Percentiles rank a stretch among this genome's conserved stretches.
phyloP scores from a whole-genome alignment of 2,113 vertebrate species.

The Leucosticte australis region DNA sequence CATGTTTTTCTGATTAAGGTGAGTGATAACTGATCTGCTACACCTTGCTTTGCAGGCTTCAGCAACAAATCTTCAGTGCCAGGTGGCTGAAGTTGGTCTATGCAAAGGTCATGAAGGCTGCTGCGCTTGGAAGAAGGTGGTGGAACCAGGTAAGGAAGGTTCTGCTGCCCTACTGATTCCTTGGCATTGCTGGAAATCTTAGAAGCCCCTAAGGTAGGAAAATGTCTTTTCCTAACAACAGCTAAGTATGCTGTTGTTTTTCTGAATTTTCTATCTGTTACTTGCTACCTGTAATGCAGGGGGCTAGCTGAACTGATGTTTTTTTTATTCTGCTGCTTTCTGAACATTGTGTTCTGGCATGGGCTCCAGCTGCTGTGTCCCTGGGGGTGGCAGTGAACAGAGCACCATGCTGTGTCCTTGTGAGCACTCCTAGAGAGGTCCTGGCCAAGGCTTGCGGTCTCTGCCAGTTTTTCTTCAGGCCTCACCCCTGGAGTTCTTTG shows the following conservation, averaged over 20 bases:
- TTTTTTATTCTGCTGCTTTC: not conserved
- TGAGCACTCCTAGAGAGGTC: not conserved
- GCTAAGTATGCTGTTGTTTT: not conserved
- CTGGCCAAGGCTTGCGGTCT: not conserved
- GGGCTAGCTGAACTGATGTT: not conserved
- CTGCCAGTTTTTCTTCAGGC: not conserved
- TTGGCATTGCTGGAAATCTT: not conserved
- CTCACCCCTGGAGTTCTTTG: not conserved
- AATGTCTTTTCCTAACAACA: not conserved
- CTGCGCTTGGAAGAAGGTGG: accelerated
- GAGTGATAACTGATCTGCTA: not conserved
- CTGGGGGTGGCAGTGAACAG: not conserved
- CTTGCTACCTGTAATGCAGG: accelerated
- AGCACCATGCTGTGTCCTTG: not conserved
- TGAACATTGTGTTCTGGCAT: accelerated
- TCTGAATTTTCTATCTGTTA: not conserved
- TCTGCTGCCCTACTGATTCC: accelerated
- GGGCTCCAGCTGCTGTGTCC: not conserved
- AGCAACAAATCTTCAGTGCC: not conserved
- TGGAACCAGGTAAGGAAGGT: not conserved
- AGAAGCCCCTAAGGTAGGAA: not conserved
- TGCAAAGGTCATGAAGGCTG: accelerated
- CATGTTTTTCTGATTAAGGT: not conserved
- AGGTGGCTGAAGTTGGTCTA: not conserved
- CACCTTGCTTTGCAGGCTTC: not conserved